Evolutionary conservation across 2,113 vertebrate species (phyloP), one percentile per base, ranked within the genome.

Genomic region (Empidonax alnorum): DNA sequence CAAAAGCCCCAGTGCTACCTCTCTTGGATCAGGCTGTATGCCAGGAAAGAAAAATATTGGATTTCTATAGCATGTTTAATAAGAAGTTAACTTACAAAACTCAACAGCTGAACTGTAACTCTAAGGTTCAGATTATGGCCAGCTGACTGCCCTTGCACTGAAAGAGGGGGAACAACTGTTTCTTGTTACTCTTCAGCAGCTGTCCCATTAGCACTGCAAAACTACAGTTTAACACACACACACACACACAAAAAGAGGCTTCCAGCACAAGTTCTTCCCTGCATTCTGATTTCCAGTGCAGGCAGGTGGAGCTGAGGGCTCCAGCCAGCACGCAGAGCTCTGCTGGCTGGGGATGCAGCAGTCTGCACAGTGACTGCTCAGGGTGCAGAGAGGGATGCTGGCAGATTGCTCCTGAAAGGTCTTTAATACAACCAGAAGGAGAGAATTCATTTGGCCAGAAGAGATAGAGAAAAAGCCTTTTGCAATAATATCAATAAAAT

Each of bases 251-350:
- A 39, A 39, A 49, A 50, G 80, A 84, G 35, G 18, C 19, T 84
- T 56, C 72, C 20, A 77, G 65, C 72, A 50, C 27, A 50, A 77
- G 27, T 44, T 55, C 41, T 71, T 47, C 44, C 53, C 78, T 76
- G 84, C 89, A 74, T 71, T 76, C 59, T 67, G 78, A n/a, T 83
- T 82, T 87, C 73, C 59, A 68, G 78, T 7, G 72, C 94, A 93
- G 85, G 90, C 92, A 93, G 94, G 86, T 75, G 65, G 85, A 96
- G 92, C 76, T 21, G 55, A 92, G 76, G 90, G 90, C 80, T 94
- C 41, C 88, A 94, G 90, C 68, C 76, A 95, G 88, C 76, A 56
- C 52, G 0, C 66, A 89, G 80, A 2, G 1, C 50, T 96, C 79
- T 81, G 37, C 92, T 95, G 90, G 65, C 80, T 84, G 27, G 62